Conservation (phyloP, 2,888 invertebrate genomes). For the Drosophila prostipennis region DNA sequence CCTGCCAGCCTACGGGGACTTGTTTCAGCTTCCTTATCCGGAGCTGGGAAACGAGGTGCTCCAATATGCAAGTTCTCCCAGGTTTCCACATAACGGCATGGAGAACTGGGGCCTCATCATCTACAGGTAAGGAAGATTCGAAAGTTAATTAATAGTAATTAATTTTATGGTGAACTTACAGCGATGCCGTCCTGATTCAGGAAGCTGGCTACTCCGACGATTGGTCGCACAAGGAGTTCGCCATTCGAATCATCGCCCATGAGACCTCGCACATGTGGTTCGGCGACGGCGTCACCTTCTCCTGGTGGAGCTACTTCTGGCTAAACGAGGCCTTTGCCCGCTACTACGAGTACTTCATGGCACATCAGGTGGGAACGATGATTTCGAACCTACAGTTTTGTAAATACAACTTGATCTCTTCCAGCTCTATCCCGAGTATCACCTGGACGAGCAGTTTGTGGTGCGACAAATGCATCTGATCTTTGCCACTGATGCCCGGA, state of each 20-base stretch:
- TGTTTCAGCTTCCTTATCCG: slow-evolving; percentile 88
- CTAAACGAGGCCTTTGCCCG: slow-evolving; percentile 88
- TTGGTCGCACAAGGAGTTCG: slow-evolving; percentile 78
- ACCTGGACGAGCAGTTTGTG: slow-evolving; percentile 89
- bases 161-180: slow-evolving; percentile 20
- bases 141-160: too few species aligned
- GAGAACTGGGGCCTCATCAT: slow-evolving; percentile 96
- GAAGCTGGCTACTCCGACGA: slow-evolving; percentile 75
- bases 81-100: slow-evolving; percentile 92
- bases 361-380: slow-evolving; percentile 76
- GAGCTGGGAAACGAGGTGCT: slow-evolving; percentile 87
- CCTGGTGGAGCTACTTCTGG: slow-evolving; percentile 86
- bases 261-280: slow-evolving; percentile 88
- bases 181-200: slow-evolving; percentile 67
- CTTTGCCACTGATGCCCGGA: slow-evolving; percentile 86
- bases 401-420: slow-evolving; percentile 84
- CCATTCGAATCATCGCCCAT: slow-evolving; percentile 85
- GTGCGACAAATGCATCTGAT: slow-evolving; percentile 88
- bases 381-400: too few species aligned
- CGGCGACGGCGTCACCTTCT: slow-evolving; percentile 86
- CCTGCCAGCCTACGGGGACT: slow-evolving; percentile 85
- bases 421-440: slow-evolving; percentile 88
- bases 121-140: slow-evolving; percentile 87
- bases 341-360: slow-evolving; percentile 88
- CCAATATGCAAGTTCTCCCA: slow-evolving; percentile 91